Conservation (phyloP, 2,797 vertebrate genomes). For the Apogon hyalosoma region DNA sequence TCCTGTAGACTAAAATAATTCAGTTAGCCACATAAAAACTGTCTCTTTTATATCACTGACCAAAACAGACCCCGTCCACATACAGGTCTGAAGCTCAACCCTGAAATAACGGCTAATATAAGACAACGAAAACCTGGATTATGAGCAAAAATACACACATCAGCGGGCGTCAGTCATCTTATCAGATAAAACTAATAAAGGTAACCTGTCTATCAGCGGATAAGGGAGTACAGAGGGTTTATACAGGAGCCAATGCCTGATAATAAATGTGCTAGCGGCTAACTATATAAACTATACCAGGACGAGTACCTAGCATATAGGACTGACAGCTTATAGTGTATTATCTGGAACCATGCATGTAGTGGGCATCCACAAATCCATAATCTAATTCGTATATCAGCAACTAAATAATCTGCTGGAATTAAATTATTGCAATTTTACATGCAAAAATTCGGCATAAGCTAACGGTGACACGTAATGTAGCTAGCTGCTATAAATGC, state of each 20-base stretch:
- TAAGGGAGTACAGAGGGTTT: background rate
- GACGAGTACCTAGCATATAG: slow-evolving; percentile 3
- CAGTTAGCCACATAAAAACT: too few relatives aligned
- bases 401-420: background rate
- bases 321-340: slow-evolving; percentile 5
- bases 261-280: too few relatives aligned
- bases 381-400: background rate
- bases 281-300: too few relatives aligned
- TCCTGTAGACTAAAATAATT: too few relatives aligned
- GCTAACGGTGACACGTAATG: slow-evolving; percentile 4
- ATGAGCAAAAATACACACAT: background rate
- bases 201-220: background rate
- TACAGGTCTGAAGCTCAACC: too few relatives aligned
- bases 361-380: background rate
- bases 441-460: background rate
- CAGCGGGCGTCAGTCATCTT: background rate
- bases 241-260: too few relatives aligned
- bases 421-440: background rate
- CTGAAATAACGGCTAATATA: background rate
- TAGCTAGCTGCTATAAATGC: slow-evolving; percentile 29
- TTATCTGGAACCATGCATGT: background rate
- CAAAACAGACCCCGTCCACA: too few relatives aligned
- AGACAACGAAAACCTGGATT: background rate
- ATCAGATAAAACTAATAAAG: background rate
- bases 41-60: too few relatives aligned